Base-by-base conservation (phyloP, 1,140 invertebrate genomes). In the Achroia grisella region DNA sequence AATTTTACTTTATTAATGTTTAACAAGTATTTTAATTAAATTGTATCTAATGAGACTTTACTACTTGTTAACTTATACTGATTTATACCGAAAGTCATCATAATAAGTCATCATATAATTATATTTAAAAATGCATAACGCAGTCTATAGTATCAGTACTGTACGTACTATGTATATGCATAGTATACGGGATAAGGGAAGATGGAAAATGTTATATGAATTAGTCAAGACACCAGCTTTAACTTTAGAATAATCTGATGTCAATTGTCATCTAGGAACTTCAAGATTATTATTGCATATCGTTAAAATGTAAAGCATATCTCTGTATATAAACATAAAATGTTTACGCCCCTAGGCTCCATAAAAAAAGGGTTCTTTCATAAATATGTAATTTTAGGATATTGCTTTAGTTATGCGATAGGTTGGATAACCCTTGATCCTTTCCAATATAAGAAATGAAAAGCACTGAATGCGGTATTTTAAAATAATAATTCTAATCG, bases 371-470 rank as follows among this genome's bases (percentile, higher is more conserved):
- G 50, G 49, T 48, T 56, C 39, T 48, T 49, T 51, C 55, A 62
- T 62, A 62, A 62, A 62, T 57, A 62, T 58, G 50, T 54, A 58
- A 54, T 34, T 51, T 55, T 12, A 41, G 48, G 41, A 54, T 57
- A 62, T 62, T 62, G 50, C 53, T 48, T 48, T 52, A 53, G 49
- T 56, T 61, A 45, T 50, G 43, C 33, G 45, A 44, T 40, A 37
- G 30, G 36, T 27, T 35, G 33, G 33, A 45, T 48, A 43, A 30
- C 15, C 48, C 48, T 36, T 39, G 40, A 44, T 44, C 44, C 51
- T 39, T 36, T 17, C 34, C 51, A 44, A 48, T 48, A 43, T 47
- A 48, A 46, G 6, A 53, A 53, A n/a, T 40, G 48, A 43, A 32
- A 33, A 45, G 30, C 29, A 11, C 31, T 45, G 39, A 50, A 44